A percentile compares a stretch with the other conserved stretches of the same genome.
These are phyloP conservation scores for Rana temporaria DNA, from an alignment of 2,113 vertebrate species.

Conservation along the genomic window DNA sequence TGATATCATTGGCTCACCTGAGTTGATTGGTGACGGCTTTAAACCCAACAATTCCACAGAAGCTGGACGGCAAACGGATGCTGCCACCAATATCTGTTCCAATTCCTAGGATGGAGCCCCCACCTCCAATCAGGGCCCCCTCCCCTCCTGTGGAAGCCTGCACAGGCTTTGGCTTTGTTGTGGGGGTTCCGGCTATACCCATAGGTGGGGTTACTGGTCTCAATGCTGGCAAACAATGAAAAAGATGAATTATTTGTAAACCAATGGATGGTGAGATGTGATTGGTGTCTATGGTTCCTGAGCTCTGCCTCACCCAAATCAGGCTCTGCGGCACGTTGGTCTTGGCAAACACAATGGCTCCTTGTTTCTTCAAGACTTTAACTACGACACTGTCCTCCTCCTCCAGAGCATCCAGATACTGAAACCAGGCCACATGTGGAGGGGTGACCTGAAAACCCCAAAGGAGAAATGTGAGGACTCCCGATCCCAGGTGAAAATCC, in stretches of 20 bases:
- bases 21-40: conserved; percentile 74
- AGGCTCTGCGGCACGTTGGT: conserved; percentile 83
- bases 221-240: conserved; percentile 66
- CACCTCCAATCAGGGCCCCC: conserved; percentile 74
- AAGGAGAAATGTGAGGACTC: no score
- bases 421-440: conserved; percentile 75
- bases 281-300: no score
- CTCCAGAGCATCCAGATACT: conserved; percentile 63
- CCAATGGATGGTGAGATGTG: no score
- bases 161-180: conserved; percentile 72
- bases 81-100: conserved; percentile 78
- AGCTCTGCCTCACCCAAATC: conserved; percentile 73
- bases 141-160: conserved; percentile 82
- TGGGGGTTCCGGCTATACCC: conserved; percentile 72
- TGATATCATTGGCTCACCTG: neutral
- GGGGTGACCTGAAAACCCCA: conserved; percentile 73
- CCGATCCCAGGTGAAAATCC: no score
- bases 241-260: no score
- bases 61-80: conserved; percentile 74
- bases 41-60: conserved; percentile 78
- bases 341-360: conserved; percentile 85
- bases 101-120: conserved; percentile 78
- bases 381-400: conserved; percentile 77
- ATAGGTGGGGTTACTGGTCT: conserved; percentile 79
- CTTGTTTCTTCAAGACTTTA: conserved; percentile 83